These are phyloP conservation scores for Amazona ochrocephala DNA, from an alignment of 2,797 vertebrate genomes.

Conservation along the genomic window DNA sequence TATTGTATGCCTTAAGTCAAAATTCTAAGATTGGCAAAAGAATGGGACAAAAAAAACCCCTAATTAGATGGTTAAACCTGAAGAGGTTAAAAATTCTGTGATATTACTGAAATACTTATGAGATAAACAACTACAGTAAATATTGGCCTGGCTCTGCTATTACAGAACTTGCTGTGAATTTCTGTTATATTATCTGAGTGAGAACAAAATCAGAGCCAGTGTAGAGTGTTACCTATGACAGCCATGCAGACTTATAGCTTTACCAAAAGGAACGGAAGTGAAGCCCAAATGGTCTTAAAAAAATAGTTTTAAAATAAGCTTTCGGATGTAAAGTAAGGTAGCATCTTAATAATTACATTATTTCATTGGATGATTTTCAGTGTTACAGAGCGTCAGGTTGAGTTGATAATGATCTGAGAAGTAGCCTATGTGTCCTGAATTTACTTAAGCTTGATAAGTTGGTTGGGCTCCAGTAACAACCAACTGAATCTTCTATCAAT, in stretches of 20 bases:
- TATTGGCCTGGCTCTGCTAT: not conserved
- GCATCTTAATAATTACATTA: not conserved
- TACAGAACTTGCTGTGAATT: not conserved
- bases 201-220: not conserved
- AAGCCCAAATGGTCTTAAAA: not conserved
- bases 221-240: not conserved
- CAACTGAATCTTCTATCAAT: not conserved
- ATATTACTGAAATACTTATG: not conserved
- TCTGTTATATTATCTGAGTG: not conserved
- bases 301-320: not conserved
- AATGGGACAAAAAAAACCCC: rapidly evolving
- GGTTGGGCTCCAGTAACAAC: not conserved
- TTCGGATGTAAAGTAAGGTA: not conserved
- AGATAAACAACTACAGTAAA: not conserved
- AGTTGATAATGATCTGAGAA: not conserved
- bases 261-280: not conserved
- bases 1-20: not conserved
- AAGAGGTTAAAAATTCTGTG: not conserved
- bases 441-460: not conserved
- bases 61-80: not conserved
- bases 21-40: not conserved
- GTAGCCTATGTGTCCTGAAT: not conserved
- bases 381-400: not conserved
- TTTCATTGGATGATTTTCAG: not conserved
- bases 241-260: not conserved